Conservation (phyloP, 2,888 invertebrate genomes). For the Ophion ellenae region DNA sequence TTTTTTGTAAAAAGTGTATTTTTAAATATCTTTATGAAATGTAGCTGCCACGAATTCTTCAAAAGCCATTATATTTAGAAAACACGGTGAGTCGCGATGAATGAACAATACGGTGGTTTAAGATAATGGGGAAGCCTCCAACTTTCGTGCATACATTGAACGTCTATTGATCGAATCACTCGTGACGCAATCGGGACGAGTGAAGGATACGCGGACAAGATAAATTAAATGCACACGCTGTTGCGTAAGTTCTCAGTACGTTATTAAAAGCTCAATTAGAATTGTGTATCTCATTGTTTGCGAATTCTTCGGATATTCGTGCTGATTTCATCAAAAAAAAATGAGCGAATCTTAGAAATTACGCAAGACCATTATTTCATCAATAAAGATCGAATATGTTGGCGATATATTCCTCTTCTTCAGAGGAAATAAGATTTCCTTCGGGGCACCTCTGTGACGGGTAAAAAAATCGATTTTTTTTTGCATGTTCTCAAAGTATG, state of each 20-base stretch:
- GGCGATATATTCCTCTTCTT: too few relatives aligned
- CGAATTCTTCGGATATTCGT: not conserved
- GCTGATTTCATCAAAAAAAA: not conserved
- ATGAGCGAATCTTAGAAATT: too few relatives aligned
- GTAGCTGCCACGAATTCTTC: too few relatives aligned
- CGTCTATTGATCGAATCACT: not conserved
- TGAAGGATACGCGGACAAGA: not conserved
- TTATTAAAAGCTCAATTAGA: not conserved
- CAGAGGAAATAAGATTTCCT: too few relatives aligned
- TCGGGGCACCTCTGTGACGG: too few relatives aligned
- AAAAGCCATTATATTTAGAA: not conserved
- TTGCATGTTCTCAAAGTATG: too few relatives aligned
- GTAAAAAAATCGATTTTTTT: too few relatives aligned
- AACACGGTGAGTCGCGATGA: not conserved
- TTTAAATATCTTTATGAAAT: too few relatives aligned
- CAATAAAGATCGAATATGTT: not conserved
- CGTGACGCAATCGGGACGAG: slow-evolving; percentile 1
- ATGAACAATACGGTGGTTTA: not conserved
- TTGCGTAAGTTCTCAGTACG: not conserved
- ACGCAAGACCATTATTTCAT: not conserved
- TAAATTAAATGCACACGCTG: not conserved
- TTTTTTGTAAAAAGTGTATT: too few relatives aligned
- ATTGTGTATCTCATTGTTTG: not conserved
- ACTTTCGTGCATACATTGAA: not conserved
- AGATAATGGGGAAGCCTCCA: not conserved